Evolutionary conservation across 2,797 vertebrate genomes (phyloP).

Genomic region (Catostomus latipinnis): DNA sequence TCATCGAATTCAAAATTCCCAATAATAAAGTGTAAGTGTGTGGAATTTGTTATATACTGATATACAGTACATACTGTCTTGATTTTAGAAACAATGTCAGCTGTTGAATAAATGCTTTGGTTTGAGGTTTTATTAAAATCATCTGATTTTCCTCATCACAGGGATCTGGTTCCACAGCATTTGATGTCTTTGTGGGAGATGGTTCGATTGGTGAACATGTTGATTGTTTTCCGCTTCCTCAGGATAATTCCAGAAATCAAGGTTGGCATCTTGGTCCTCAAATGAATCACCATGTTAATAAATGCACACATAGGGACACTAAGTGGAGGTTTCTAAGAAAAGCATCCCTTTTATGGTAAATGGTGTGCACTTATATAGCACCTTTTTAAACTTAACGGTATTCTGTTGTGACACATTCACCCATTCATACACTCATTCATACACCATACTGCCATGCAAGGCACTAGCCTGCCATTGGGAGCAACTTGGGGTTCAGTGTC

Average conservation of each 20-base stretch:
- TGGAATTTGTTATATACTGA: not conserved
- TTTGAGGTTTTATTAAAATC: not conserved
- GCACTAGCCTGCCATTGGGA: too few species aligned
- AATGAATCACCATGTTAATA: not conserved
- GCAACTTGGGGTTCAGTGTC: too few species aligned
- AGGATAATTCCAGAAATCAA: constrained; percentile 91
- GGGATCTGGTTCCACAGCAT: constrained; percentile 74
- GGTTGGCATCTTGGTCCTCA: constrained; percentile 68
- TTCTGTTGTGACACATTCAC: too few species aligned
- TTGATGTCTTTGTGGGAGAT: constrained; percentile 90
- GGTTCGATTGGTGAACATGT: constrained; percentile 88
- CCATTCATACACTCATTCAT: too few species aligned
- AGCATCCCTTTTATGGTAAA: too few species aligned
- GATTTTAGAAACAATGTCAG: too few species aligned
- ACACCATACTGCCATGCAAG: too few species aligned
- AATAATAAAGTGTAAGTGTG: constrained; percentile 37
- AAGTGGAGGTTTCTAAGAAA: too few species aligned
- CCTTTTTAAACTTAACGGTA: too few species aligned
- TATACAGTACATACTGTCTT: not conserved
- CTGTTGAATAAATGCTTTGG: not conserved
- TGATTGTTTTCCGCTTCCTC: constrained; percentile 94
- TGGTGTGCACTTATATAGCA: too few species aligned
- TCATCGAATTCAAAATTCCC: constrained; percentile 80
- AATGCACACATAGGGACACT: too few species aligned
- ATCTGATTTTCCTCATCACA: constrained; percentile 55